A percentile compares a stretch with the other conserved stretches of the same genome.
Conservation (phyloP, 2,113 vertebrate genomes). For the Tragelaphus strepsiceros region DNA sequence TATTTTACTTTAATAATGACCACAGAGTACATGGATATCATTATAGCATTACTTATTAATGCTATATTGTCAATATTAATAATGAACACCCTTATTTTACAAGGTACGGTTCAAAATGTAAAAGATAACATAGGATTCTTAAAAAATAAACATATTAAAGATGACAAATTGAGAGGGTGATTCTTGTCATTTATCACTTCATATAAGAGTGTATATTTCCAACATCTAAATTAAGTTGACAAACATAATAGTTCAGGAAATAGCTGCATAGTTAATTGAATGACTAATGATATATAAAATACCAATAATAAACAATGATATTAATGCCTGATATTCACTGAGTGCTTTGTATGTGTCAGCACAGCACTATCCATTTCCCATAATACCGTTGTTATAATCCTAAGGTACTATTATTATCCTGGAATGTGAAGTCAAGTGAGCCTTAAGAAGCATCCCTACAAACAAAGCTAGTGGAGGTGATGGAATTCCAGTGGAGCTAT, state of each 20-base stretch:
- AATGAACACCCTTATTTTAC: background rate
- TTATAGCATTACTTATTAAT: background rate
- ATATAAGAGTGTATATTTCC: background rate
- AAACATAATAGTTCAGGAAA: background rate
- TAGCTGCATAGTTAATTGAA: background rate
- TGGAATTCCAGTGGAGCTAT: too few species aligned
- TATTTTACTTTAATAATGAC: conserved; percentile 22
- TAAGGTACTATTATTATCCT: background rate
- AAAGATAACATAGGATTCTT: background rate
- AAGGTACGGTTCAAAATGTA: background rate
- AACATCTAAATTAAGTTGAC: background rate
- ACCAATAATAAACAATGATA: background rate
- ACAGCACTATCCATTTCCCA: background rate
- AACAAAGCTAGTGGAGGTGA: too few species aligned
- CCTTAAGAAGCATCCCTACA: too few species aligned
- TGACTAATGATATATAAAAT: background rate
- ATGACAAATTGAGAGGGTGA: background rate
- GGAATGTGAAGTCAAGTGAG: too few species aligned
- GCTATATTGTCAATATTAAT: background rate
- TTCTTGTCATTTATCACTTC: background rate
- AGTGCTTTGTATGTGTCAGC: background rate
- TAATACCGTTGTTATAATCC: background rate
- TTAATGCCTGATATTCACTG: background rate
- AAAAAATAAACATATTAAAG: background rate
- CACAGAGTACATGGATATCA: background rate